A percentile compares a stretch with the other conserved stretches of the same genome.
Evolutionary conservation across 2,888 invertebrate species (phyloP).

Genomic region (Xestia sexstrigata): DNA sequence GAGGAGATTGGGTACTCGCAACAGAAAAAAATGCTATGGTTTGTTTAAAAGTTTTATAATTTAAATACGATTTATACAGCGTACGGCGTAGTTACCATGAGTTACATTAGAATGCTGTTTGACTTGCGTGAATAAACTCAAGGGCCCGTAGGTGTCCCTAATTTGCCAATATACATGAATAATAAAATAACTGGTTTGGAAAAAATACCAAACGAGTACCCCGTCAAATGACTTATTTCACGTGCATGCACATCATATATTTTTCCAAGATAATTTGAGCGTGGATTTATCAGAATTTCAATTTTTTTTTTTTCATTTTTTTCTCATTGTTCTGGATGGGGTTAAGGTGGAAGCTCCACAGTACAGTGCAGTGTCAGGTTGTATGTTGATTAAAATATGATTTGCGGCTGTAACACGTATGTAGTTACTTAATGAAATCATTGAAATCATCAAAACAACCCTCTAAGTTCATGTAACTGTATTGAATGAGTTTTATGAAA

Average conservation of each 20-base stretch:
- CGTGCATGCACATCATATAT: not conserved
- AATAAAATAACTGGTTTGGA: not conserved
- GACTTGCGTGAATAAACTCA: constrained; percentile 1
- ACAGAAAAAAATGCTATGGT: not conserved
- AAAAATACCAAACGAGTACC: not conserved
- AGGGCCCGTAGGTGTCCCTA: not conserved
- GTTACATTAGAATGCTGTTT: not conserved
- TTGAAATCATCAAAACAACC: too few relatives aligned
- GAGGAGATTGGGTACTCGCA: not conserved
- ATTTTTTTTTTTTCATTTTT: not conserved
- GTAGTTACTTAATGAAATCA: too few relatives aligned
- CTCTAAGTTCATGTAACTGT: too few relatives aligned
- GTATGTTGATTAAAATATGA: too few relatives aligned
- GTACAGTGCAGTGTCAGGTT: too few relatives aligned
- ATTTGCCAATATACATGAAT: constrained; percentile 13
- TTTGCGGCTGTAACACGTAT: too few relatives aligned
- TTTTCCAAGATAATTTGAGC: not conserved
- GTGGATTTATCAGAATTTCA: constrained; percentile 1
- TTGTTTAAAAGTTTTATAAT: not conserved
- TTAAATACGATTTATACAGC: too few relatives aligned
- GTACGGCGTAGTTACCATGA: not conserved
- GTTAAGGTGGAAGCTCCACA: not conserved
- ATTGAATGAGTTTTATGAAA: too few relatives aligned
- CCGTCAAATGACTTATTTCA: constrained; percentile 11
- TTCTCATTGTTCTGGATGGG: not conserved